Evolutionary conservation across 2,113 vertebrate species (phyloP).

Genomic region (Clarias gariepinus): DNA sequence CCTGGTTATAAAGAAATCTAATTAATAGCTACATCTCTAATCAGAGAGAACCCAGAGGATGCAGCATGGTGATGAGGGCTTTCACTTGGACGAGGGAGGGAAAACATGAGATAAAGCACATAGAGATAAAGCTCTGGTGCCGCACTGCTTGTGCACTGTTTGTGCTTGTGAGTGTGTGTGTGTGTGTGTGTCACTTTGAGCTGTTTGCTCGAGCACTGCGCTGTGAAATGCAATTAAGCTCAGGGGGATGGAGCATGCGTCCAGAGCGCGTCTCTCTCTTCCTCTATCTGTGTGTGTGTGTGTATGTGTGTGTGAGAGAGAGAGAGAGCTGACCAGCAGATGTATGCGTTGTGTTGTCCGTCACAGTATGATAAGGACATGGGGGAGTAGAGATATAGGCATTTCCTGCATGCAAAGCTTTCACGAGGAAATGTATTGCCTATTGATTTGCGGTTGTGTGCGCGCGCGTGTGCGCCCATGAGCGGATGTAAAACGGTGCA

Average conservation of each 20-base stretch:
- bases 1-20: background rate
- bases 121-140: conserved; percentile 19
- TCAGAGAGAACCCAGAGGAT: background rate
- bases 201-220: conserved; percentile 51
- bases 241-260: conserved; percentile 7
- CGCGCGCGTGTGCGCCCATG: background rate
- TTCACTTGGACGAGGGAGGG: conserved; percentile 16
- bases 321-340: conserved; percentile 25
- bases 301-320: no score
- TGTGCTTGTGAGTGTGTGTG: conserved; percentile 30
- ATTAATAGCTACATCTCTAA: background rate
- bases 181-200: conserved; percentile 35
- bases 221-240: conserved; percentile 58
- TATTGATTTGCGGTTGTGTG: conserved; percentile 21
- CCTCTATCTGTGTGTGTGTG: background rate
- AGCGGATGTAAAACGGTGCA: background rate
- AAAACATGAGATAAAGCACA: background rate
- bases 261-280: conserved; percentile 15
- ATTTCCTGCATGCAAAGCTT: background rate
- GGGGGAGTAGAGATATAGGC: background rate
- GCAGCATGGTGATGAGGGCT: conserved; percentile 15
- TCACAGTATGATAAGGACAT: background rate
- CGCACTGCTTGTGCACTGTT: conserved; percentile 34
- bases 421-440: background rate
- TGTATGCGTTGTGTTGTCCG: background rate